Percentiles rank a stretch among this genome's conserved stretches.
phyloP scores from a whole-genome alignment of 2,888 invertebrate genomes.

The Hypomecis punctinalis region DNA sequence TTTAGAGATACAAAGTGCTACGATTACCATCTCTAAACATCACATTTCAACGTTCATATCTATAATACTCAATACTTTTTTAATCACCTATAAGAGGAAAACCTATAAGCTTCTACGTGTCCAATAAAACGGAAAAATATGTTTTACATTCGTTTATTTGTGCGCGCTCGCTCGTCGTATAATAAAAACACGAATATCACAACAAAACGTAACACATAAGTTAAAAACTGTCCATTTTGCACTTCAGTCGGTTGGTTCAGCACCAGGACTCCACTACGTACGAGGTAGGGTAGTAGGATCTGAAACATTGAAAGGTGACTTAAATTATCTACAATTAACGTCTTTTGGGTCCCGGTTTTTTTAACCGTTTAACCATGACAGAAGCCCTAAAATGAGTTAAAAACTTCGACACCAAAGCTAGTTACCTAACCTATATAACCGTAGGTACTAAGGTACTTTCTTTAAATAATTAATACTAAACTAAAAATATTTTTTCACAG shows the following conservation, averaged over 20 bases:
- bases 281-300: conserved; percentile 45
- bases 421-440: too few relatives aligned
- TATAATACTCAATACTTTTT: conserved; percentile 21
- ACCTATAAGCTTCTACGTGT: conserved; percentile 9
- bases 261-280: conserved; percentile 48
- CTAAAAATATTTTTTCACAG: too few relatives aligned
- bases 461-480: too few relatives aligned
- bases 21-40: too few relatives aligned
- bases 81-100: conserved; percentile 29
- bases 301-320: conserved; percentile 43
- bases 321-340: not conserved
- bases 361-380: too few relatives aligned
- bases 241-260: conserved; percentile 33
- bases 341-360: not conserved
- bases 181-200: conserved; percentile 28
- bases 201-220: conserved; percentile 30
- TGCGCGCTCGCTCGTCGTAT: conserved; percentile 21
- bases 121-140: conserved; percentile 26
- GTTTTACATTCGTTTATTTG: conserved; percentile 39
- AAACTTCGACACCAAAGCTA: too few relatives aligned
- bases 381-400: too few relatives aligned
- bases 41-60: not conserved
- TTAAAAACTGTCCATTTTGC: conserved; percentile 24
- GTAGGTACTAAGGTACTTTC: too few relatives aligned
- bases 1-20: too few relatives aligned